A percentile compares a stretch with the other conserved stretches of the same genome.
These are phyloP conservation scores for Polymixis lichenea DNA, from an alignment of 2,888 invertebrate genomes.

Conservation along the genomic window DNA sequence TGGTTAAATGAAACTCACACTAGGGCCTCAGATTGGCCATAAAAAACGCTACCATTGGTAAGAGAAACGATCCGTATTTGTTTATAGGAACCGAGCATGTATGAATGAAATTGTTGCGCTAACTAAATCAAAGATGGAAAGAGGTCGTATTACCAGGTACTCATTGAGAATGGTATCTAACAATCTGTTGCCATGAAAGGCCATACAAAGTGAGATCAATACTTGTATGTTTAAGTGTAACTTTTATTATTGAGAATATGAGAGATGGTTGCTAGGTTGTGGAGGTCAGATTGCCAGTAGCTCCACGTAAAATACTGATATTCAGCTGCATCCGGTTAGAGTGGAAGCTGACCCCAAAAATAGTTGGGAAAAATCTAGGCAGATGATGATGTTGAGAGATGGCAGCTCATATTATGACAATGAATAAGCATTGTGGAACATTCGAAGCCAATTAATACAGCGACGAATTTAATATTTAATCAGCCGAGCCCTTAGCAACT, in stretches of 20 bases:
- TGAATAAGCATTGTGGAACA: neutral
- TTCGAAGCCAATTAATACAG: neutral
- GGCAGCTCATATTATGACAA: neutral
- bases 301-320: too few relatives aligned
- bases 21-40: too few relatives aligned
- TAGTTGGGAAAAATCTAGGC: too few relatives aligned
- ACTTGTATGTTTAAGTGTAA: neutral
- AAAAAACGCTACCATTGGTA: too few relatives aligned
- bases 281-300: too few relatives aligned
- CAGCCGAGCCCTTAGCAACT: constrained; percentile 23
- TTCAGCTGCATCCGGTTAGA: too few relatives aligned
- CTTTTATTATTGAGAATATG: constrained; percentile 1
- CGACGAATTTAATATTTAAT: neutral
- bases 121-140: constrained; percentile 4
- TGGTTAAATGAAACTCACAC: too few relatives aligned
- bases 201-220: constrained; percentile 16
- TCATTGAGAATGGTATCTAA: constrained; percentile 2
- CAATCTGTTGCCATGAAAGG: constrained; percentile 15
- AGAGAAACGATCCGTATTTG: too few relatives aligned
- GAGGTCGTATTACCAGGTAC: too few relatives aligned
- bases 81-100: too few relatives aligned
- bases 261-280: neutral
- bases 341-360: too few relatives aligned
- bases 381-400: neutral
- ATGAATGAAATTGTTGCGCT: constrained; percentile 19